These are phyloP conservation scores for Acestrorhynchus altus DNA, from an alignment of 2,797 vertebrate genomes.

Conservation along the genomic window DNA sequence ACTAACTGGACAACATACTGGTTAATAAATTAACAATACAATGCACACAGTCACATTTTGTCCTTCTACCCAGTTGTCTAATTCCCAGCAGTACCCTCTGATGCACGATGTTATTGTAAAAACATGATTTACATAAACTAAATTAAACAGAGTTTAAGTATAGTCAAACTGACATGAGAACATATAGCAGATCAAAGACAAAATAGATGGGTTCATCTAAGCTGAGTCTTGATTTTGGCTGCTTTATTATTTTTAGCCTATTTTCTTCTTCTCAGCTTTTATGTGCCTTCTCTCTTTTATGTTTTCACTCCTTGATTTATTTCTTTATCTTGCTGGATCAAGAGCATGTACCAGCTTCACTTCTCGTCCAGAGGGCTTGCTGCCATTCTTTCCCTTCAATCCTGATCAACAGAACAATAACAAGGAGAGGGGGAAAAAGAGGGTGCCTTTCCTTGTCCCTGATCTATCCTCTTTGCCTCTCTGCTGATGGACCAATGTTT, in stretches of 20 bases:
- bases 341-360: neutral
- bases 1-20: no score
- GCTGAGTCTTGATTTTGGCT: no score
- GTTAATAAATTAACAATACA: no score
- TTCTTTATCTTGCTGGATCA: neutral
- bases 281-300: neutral
- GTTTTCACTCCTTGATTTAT: neutral
- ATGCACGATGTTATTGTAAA: no score
- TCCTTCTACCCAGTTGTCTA: no score
- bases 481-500: neutral
- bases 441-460: neutral
- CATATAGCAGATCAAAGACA: no score
- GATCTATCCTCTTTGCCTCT: neutral
- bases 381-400: neutral
- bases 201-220: no score
- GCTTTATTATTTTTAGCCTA: neutral
- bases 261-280: neutral
- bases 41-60: no score
- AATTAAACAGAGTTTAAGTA: no score
- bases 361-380: neutral
- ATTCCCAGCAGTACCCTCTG: no score
- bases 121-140: no score
- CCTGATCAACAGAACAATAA: constrained; percentile 16
- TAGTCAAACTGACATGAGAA: no score
- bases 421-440: neutral